These are phyloP conservation scores for Illadopsis cleaveri DNA, from an alignment of 2,113 vertebrate species.

Conservation along the genomic window DNA sequence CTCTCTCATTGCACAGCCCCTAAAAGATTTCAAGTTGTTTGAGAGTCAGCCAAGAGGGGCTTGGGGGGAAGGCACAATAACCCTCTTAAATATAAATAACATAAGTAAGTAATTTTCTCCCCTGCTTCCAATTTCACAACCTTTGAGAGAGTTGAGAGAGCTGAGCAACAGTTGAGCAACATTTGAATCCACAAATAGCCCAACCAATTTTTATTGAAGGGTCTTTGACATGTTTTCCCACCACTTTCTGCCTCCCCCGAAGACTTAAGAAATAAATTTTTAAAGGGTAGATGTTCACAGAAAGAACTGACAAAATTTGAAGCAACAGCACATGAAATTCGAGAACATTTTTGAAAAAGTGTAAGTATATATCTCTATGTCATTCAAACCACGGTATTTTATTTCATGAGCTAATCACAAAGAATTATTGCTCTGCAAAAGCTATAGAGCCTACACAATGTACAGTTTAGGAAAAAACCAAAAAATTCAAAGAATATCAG, in stretches of 20 bases:
- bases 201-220: not conserved
- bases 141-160: not conserved
- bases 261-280: not conserved
- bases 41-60: not conserved
- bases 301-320: not conserved
- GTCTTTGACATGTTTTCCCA: not conserved
- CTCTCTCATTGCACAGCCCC: not conserved
- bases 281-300: not conserved
- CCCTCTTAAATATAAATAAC: not conserved
- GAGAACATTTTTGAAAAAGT: not conserved
- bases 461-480: not conserved
- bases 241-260: not conserved
- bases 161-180: not conserved
- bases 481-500: not conserved
- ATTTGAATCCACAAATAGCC: not conserved
- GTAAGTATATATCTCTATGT: not conserved
- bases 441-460: not conserved
- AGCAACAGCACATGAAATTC: not conserved
- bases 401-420: not conserved
- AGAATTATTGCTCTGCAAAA: not conserved
- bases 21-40: not conserved
- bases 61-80: accelerated
- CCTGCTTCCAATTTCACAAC: not conserved
- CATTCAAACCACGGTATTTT: not conserved
- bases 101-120: not conserved